phyloP scores from a whole-genome alignment of 2,888 invertebrate species.

The Chesias legatella region DNA sequence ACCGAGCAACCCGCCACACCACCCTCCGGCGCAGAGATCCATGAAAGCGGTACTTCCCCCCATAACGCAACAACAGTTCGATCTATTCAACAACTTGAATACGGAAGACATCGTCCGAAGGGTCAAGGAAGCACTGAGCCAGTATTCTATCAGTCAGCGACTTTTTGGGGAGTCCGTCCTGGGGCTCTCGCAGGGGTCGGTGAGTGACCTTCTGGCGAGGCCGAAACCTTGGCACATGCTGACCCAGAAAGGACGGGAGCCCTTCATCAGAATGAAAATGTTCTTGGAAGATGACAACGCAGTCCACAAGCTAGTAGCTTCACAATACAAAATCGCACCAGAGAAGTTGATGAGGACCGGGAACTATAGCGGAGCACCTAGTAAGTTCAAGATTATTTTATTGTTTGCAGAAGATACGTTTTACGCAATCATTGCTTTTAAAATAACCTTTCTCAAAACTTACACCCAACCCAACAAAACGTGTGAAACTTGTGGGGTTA shows the following conservation, averaged over 20 bases:
- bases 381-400: no score
- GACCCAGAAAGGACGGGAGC: slow-evolving; percentile 97
- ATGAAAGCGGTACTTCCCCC: slow-evolving; percentile 98
- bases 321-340: slow-evolving; percentile 98
- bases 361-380: slow-evolving; percentile 91
- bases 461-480: no score
- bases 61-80: slow-evolving; percentile 99
- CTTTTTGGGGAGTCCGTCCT: slow-evolving; percentile 99
- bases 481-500: no score
- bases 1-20: slow-evolving; percentile 92
- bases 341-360: slow-evolving; percentile 98
- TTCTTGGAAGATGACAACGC: slow-evolving; percentile 97
- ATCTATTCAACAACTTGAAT: slow-evolving; percentile 97
- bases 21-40: slow-evolving; percentile 91
- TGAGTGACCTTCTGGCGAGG: slow-evolving; percentile 96
- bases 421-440: no score
- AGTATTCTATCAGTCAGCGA: slow-evolving; percentile 98
- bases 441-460: no score
- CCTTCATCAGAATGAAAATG: slow-evolving; percentile 99
- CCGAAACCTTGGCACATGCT: slow-evolving; percentile 99
- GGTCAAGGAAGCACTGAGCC: slow-evolving; percentile 96
- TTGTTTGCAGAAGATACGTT: no score
- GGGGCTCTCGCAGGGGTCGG: slow-evolving; percentile 97
- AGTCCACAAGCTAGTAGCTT: slow-evolving; percentile 96
- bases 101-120: slow-evolving; percentile 99